Evolutionary conservation across 2,113 vertebrate species (phyloP), one percentile per base, ranked within the genome.

Genomic region (Odontophorus gujanensis): DNA sequence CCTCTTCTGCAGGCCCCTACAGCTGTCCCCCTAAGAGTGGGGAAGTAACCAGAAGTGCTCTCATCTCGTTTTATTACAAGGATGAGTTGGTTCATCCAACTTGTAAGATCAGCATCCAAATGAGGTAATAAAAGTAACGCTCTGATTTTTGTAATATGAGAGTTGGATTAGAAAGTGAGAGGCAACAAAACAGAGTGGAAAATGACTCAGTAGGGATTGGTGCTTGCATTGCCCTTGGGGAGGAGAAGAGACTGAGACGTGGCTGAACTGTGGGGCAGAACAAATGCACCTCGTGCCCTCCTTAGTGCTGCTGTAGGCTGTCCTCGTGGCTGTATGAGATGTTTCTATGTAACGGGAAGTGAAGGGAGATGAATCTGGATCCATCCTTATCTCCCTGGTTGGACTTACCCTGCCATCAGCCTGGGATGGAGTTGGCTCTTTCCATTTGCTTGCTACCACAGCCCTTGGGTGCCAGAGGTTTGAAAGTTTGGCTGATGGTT

Each of bases 91-190:
- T 93, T 93, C 72, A 89, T 94, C 75, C 68, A 67, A 57, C 72
- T 78, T 93, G 30, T 81, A 74, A 85, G 76, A 87, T 92, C 82
- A 75, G 61, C 4, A 2, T 91, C 81, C 87, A 95, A 76, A 94
- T 90, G 96, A 93, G 87, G 87, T 87, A 92, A 94, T 85, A 89
- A 77, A 92, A 92, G 85, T 59, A 63, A 85, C 67, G 32, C 25
- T 89, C 71, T 85, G 81, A 87, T 93, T 93, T 93, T 73, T 74
- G 38, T 89, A 80, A 83, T 36, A 13, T 34, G 45, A 91, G 75
- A 89, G 34, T 40, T 96, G 72, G 85, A 82, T 87, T 57, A 93
- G 63, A 81, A 89, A 80, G 71, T 4, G 6, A 93, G 87, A 81
- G 81, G 36, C 1, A 2, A 91, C 83, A 85, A 85, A 82, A 74